Percentiles rank a stretch among this genome's conserved stretches.
These are phyloP conservation scores for Caenorhabditis japonica DNA, from an alignment of 2,888 invertebrate genomes.

Conservation along the genomic window DNA sequence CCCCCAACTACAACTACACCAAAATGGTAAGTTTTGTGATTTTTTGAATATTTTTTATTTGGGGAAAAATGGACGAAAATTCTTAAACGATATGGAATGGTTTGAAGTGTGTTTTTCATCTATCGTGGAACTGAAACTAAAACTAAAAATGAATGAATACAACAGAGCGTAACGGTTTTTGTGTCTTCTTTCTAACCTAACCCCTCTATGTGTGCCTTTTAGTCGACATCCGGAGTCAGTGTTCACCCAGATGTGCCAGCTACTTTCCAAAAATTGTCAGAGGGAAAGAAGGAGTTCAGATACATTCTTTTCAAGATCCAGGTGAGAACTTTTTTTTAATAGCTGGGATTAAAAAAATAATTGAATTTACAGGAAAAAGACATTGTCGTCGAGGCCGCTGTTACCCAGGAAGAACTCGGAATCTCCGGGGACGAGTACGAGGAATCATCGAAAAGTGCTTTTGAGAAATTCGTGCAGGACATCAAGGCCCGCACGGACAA, in stretches of 20 bases:
- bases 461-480: slow-evolving; percentile 93
- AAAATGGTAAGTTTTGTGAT: slow-evolving; percentile 38
- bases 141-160: slow-evolving; percentile 10
- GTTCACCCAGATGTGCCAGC: slow-evolving; percentile 77
- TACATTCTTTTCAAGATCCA: slow-evolving; percentile 78
- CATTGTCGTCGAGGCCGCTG: slow-evolving; percentile 76
- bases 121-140: slow-evolving; percentile 2
- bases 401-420: slow-evolving; percentile 71
- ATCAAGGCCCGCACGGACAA: slow-evolving; percentile 86
- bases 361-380: slow-evolving; percentile 74
- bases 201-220: slow-evolving; percentile 53
- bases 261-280: slow-evolving; percentile 76
- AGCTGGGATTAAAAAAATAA: too few relatives aligned
- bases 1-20: slow-evolving; percentile 20
- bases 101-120: slow-evolving; percentile 17
- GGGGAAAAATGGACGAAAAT: background rate
- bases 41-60: background rate
- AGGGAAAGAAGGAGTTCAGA: slow-evolving; percentile 75
- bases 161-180: slow-evolving; percentile 25
- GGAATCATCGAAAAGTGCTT: slow-evolving; percentile 82
- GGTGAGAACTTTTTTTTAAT: slow-evolving; percentile 41
- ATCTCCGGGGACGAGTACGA: slow-evolving; percentile 74
- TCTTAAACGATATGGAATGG: slow-evolving; percentile 30
- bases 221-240: slow-evolving; percentile 75
- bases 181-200: slow-evolving; percentile 28